Evolutionary conservation across 2,888 invertebrate genomes (phyloP), one percentile per base, ranked within the genome.

Genomic region (Odontocerum albicorne): DNA sequence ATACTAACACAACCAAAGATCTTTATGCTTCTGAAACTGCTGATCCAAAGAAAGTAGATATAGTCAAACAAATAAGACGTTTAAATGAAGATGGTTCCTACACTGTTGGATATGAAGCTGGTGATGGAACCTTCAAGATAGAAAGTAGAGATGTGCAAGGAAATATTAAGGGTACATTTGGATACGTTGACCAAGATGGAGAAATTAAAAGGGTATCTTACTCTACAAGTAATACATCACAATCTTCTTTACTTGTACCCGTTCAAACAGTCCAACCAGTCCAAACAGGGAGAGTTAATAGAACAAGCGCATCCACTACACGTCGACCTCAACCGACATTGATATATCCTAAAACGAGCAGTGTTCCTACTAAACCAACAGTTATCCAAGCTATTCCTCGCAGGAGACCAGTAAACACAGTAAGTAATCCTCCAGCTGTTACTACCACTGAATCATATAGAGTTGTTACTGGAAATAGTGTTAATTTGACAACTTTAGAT

Each of bases 81-180:
- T 77, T 90, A 2, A 91, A 91, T 68, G 86, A 88, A 46, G 91
- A 91, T 67, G 91, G 91, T 20, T 89, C 90, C 0, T 91, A 91
- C 66, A 90, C 90, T 0, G 88, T 88, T 60, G 91, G 91, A 1
- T 91, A 89, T 66, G 91, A 91, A 73, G 89, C 90, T 2, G 90
- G 88, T 43, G 91, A 91, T 69, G 91, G 91, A 2, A 88, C 89
- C 0, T 91, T 90, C 70, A 90, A 91, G 75, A 89, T 90, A 54
- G 90, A 90, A 72, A 90, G 87, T 65, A 77, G 90, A 59, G 89
- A 89, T 70, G 87, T 88, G 42, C 74, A 84, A 58, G 90, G 90
- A 6, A 88, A 89, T 68, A 87, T 90, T 60, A 90, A 89, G 70
- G 90, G 90, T 33, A 90, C 90, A 46, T 91, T 89, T 66, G 91